Conservation (phyloP, 2,888 invertebrate genomes). For the Catocala nupta region DNA sequence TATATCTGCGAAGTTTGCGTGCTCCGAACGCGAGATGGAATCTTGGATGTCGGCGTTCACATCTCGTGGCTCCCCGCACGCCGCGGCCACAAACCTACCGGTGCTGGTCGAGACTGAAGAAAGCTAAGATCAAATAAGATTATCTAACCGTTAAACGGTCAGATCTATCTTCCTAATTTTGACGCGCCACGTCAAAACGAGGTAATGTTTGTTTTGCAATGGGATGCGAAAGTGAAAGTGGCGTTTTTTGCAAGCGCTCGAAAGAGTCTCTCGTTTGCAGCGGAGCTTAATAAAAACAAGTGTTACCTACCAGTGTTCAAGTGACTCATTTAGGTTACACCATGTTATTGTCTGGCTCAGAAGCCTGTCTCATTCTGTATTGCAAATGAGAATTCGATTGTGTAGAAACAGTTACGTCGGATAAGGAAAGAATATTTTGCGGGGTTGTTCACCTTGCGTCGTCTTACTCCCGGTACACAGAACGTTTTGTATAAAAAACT, state of each 20-base stretch:
- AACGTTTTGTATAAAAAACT: neutral
- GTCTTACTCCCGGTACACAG: slow-evolving; percentile 26
- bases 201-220: slow-evolving; percentile 79
- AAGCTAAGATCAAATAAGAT: slow-evolving; percentile 57
- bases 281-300: slow-evolving; percentile 51
- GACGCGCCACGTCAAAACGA: slow-evolving; percentile 61
- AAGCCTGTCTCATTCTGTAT: slow-evolving; percentile 32
- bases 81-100: slow-evolving; percentile 85
- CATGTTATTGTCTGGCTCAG: slow-evolving; percentile 47
- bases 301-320: slow-evolving; percentile 44
- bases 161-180: slow-evolving; percentile 62
- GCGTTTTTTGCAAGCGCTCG: slow-evolving; percentile 72
- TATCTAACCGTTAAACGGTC: slow-evolving; percentile 55
- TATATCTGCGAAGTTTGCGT: slow-evolving; percentile 87
- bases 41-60: slow-evolving; percentile 89
- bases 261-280: slow-evolving; percentile 65
- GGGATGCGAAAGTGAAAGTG: slow-evolving; percentile 81
- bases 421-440: slow-evolving; percentile 35
- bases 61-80: slow-evolving; percentile 73
- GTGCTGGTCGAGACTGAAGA: slow-evolving; percentile 89
- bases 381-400: slow-evolving; percentile 43
- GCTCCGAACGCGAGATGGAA: slow-evolving; percentile 87
- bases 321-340: slow-evolving; percentile 57
- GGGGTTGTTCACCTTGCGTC: slow-evolving; percentile 42
- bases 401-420: slow-evolving; percentile 37